Base-by-base conservation (phyloP, 2,113 vertebrate species). In the Taxidea taxus region DNA sequence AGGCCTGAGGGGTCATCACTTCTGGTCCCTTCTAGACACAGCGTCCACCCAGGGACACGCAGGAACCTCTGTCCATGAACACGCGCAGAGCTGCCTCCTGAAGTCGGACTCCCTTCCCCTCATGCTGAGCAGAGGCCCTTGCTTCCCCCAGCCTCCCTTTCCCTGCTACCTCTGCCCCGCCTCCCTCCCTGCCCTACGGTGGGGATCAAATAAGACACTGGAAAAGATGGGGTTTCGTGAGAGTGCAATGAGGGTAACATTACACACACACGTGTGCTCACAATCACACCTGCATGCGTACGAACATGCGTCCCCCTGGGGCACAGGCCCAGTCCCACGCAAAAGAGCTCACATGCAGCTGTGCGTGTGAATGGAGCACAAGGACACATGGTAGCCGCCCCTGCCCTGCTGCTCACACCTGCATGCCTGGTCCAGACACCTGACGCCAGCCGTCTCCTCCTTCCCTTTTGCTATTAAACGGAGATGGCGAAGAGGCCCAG, bases 301-400 rank as follows among this genome's bases (percentile, higher is more conserved):
- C 56, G 54, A 14, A 60, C n/a, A 37, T 0, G 1, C 31, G 49
- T 68, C 54, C 44, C 18, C 64, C 81, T 60, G 0, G 13, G 0
- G 13, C 42, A 39, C 47, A 47, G 58, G 70, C 37, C 77, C 44
- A 25, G 39, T 9, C 25, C 4, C 54, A n/a, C 75, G 4, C 2
- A 6, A 1, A 2, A 18, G 31, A 64, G 23, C 29, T 20, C 34
- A 0, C 1, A 27, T 8, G 23, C 60, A 29, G 44, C 16, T 10
- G 1, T 2, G 1, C 20, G 0, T 21, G 56, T 39, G 37, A n/a
- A 58, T 2, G 0, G 6, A 51, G 47, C 27, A 31, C 5, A 47
- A 34, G 77, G 62, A n/a, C 18, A 27, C 56, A 16, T 0, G 2
- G 10, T 37, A 2, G 12, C 6, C 4, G 4, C 5, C 6, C 14